These are phyloP conservation scores for Xiphorhynchus erythropygius DNA, from an alignment of 2,797 vertebrate genomes.

Conservation along the genomic window DNA sequence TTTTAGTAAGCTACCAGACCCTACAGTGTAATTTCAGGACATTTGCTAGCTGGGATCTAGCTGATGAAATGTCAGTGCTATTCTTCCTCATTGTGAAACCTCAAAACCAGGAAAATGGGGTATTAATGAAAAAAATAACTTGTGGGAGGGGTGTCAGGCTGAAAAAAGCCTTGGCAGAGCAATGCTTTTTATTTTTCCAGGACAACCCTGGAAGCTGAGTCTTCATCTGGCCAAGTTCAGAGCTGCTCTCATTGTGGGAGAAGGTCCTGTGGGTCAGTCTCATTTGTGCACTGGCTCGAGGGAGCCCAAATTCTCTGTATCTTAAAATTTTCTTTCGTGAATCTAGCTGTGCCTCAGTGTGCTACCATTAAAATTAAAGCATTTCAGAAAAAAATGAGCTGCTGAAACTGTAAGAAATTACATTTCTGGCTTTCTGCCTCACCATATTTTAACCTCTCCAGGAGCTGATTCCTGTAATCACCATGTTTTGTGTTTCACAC, in stretches of 20 bases:
- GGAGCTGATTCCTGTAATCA: not conserved
- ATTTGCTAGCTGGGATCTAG: not conserved
- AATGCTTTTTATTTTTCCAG: not conserved
- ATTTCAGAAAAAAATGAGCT: not conserved
- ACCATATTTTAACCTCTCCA: not conserved
- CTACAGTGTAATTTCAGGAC: not conserved
- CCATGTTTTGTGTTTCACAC: not conserved
- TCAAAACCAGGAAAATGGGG: not conserved
- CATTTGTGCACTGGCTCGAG: not conserved
- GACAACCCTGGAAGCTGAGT: not conserved
- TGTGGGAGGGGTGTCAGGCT: not conserved
- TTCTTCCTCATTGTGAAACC: not conserved
- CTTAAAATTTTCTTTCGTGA: not conserved
- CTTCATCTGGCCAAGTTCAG: not conserved
- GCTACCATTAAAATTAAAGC: not conserved
- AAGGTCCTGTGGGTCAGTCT: not conserved
- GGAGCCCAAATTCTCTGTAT: not conserved
- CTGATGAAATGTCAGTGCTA: not conserved
- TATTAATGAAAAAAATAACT: not conserved
- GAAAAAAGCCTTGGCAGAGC: not conserved
- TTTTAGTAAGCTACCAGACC: conserved; percentile 20
- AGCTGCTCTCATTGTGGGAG: not conserved
- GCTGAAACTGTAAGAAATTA: not conserved
- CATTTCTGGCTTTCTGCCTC: not conserved
- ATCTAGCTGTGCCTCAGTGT: not conserved